Conservation (phyloP, 2,797 vertebrate species). For the Falco cherrug region DNA sequence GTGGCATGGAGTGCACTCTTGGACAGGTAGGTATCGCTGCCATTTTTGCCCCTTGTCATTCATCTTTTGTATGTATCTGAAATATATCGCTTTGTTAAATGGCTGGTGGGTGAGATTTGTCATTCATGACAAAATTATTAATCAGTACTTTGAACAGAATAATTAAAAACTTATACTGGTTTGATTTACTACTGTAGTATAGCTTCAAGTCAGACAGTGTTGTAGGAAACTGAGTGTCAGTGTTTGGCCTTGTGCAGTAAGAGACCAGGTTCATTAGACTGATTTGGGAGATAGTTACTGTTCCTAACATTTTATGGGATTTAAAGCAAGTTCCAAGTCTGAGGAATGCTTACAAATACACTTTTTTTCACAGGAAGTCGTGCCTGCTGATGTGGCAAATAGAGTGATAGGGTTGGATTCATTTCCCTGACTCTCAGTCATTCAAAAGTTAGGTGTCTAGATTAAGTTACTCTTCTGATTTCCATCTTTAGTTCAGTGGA, state of each 20-base stretch:
- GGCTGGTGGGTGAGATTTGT: neutral
- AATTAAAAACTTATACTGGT: neutral
- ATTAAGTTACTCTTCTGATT: neutral
- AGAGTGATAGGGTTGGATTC: neutral
- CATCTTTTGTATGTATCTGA: neutral
- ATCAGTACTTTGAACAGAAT: neutral
- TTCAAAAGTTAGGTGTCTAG: neutral
- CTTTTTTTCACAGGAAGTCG: neutral
- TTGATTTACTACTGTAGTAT: neutral
- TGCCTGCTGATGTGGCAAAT: neutral
- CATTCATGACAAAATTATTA: neutral
- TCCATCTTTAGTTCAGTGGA: neutral
- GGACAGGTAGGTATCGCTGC: constrained; percentile 84
- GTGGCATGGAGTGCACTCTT: constrained; percentile 95
- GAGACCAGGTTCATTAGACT: neutral
- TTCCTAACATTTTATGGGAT: neutral
- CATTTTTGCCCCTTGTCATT: fast-evolving
- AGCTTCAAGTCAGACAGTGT: neutral
- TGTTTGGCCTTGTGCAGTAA: neutral
- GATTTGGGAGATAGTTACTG: neutral
- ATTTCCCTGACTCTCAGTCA: neutral
- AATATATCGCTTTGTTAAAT: neutral
- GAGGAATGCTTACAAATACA: neutral
- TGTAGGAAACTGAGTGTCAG: neutral
- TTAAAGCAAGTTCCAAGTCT: neutral